Evolutionary conservation across 2,888 invertebrate genomes (phyloP), one percentile per base, ranked within the genome.

Genomic region (Tineola bisselliella): DNA sequence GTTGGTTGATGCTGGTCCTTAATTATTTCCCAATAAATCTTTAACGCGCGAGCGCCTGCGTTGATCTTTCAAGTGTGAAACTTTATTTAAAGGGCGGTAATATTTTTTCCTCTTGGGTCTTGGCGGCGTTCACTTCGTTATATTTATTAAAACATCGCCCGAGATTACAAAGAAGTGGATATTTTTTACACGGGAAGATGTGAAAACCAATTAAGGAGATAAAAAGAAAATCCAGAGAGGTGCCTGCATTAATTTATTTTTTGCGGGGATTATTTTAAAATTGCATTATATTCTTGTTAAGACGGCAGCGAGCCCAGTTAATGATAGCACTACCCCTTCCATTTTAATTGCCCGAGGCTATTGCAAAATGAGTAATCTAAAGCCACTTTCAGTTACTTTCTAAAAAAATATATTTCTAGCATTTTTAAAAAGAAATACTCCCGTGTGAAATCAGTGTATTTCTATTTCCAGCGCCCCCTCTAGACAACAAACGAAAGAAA

Each of bases 171-270:
- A 84, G 84, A 84, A 84, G 83, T 84, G 79, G 84, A 86, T 86
- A 86, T 86, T 87, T 84, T 86, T 86, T 86, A 80, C 81, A 86
- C 81, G 77, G 80, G 77, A 82, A 87, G 87, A 87, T 87, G 87
- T 87, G 86, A 87, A 87, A 87, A 87, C 86, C 87, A 87, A 87
- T 87, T 87, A 87, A 87, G 83, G 79, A 87, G 87, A 87, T 87
- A 87, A 87, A 87, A 87, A 84, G 84, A 73, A 77, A 81, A 81
- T 84, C 84, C 80, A 76, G 81, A 75, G 84, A 86, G 86, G 86
- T 84, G 84, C 84, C 82, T 81, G 84, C 84, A 86, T 84, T 87
- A 87, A 87, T 87, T 86, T 84, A 76, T 86, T 86, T 86, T 87
- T 87, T 84, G 86, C 75, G 83, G 80, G 84, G 86, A 86, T 87